Evolutionary conservation across 2,113 vertebrate species (phyloP).

Genomic region (Tupaia chinensis): DNA sequence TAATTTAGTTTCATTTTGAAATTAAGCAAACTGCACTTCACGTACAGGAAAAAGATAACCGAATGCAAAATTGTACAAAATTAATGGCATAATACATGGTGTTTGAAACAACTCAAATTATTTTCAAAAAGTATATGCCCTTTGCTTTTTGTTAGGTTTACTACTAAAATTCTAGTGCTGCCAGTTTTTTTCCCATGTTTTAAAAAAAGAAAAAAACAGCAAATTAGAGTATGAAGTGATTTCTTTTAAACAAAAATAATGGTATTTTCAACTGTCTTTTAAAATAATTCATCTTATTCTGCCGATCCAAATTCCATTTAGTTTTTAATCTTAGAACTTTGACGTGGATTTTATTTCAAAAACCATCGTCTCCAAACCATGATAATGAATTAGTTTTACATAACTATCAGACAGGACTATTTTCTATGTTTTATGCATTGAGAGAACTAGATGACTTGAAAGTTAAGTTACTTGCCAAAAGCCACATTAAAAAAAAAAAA

Average conservation of each 20-base stretch:
- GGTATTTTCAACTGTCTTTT: constrained; percentile 4
- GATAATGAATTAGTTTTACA: constrained; percentile 75
- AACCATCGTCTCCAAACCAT: constrained; percentile 37
- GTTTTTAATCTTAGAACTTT: constrained; percentile 70
- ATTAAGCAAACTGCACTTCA: background rate
- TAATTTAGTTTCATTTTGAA: constrained; percentile 47
- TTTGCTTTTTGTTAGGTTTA: background rate
- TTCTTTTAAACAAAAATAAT: constrained; percentile 35
- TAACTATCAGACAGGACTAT: constrained; percentile 62
- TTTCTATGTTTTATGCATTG: constrained; percentile 51
- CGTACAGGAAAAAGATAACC: background rate
- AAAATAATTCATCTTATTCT: constrained; percentile 3
- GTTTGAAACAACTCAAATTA: background rate
- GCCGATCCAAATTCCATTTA: constrained; percentile 39
- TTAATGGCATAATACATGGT: background rate
- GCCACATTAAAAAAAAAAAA: constrained; percentile 18
- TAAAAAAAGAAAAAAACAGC: background rate
- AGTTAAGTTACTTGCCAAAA: constrained; percentile 48
- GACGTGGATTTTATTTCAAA: constrained; percentile 67
- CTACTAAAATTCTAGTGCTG: background rate
- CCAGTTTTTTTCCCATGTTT: background rate
- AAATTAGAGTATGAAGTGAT: background rate
- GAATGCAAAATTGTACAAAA: background rate
- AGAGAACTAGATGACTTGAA: constrained; percentile 14
- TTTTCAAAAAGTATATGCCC: constrained; percentile 24